Evolutionary conservation across 2,888 invertebrate genomes (phyloP), one percentile per base, ranked within the genome.

Genomic region (Penaeus monodon): DNA sequence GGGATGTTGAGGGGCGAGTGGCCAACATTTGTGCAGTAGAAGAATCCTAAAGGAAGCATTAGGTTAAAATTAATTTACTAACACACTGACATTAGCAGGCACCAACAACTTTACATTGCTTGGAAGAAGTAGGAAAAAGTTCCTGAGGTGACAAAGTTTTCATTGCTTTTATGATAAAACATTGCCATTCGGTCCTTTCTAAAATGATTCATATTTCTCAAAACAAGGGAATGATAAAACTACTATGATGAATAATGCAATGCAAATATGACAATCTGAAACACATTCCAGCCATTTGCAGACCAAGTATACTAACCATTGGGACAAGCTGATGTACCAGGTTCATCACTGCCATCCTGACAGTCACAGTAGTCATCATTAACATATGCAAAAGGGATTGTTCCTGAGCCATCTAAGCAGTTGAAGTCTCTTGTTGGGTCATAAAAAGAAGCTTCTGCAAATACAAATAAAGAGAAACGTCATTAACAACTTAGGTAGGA

Each of bases 321-420:
- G 65, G 91, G 92, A 91, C 93, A 93, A 24, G 93, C 93, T 73
- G 92, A 91, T 8, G 93, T 93, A 8, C 93, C 93, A 14, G 93
- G 93, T 90, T 93, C 93, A 91, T 93, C 93, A 70, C 92, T 92
- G 7, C 92, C 92, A 90, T 93, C 93, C 10, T 90, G 88, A 91
- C 98, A 98, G 93, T 98, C 98, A 93, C 98, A 98, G 92, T 96
- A 98, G 93, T 98, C 97, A 92, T 98, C 98, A 93, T 98, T 98
- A 2, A 97, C 81, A 24, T 88, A 86, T 6, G 84, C 66, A 81
- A 88, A 89, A 22, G 89, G 86, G 22, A 89, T 82, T 0, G 77
- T 85, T 29, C 84, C 85, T 63, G 88, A 88, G 1, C 89, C 89
- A 88, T 89, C 89, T 38, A 89, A 79, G 85, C 89, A 89, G 38